Conservation (phyloP, 2,113 vertebrate species). For the Lampris incognitus region DNA sequence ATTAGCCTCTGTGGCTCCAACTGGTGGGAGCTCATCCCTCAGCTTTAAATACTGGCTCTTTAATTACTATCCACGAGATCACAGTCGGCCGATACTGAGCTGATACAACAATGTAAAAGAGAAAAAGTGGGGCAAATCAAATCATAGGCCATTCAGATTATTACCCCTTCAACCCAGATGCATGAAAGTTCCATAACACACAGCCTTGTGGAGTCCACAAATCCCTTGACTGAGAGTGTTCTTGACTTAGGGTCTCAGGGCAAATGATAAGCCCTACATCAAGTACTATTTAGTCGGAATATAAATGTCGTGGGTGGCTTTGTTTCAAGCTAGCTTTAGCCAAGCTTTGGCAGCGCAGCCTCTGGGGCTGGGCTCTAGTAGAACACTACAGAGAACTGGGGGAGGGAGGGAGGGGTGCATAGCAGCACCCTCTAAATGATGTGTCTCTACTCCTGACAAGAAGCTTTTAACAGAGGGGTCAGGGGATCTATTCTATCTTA, state of each 20-base stretch:
- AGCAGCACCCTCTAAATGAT: not conserved
- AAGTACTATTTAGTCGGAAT: not conserved
- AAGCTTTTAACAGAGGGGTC: constrained; percentile 13
- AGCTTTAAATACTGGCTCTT: constrained; percentile 34
- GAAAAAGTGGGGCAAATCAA: constrained; percentile 24
- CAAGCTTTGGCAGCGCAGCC: not conserved
- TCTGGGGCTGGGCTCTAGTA: not conserved
- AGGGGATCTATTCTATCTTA: constrained; percentile 1
- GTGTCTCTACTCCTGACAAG: not conserved
- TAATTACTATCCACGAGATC: constrained; percentile 43
- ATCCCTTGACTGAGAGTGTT: not conserved
- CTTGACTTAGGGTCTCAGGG: not conserved
- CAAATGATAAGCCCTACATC: not conserved
- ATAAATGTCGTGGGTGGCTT: not conserved
- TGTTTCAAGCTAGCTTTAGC: not conserved
- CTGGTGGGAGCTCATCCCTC: constrained; percentile 36
- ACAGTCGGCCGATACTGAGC: constrained; percentile 20
- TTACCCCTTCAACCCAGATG: not conserved
- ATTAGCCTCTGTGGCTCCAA: constrained; percentile 54
- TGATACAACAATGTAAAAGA: constrained; percentile 5
- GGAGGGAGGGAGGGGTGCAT: not conserved
- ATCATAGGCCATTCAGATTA: constrained; percentile 18
- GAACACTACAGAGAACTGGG: not conserved
- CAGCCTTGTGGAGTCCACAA: constrained; percentile 1
- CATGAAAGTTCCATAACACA: constrained; percentile 14